Base-by-base conservation (phyloP, 37 sponge, comb jelly and placozoan genomes). In the Agelas oroides region DNA sequence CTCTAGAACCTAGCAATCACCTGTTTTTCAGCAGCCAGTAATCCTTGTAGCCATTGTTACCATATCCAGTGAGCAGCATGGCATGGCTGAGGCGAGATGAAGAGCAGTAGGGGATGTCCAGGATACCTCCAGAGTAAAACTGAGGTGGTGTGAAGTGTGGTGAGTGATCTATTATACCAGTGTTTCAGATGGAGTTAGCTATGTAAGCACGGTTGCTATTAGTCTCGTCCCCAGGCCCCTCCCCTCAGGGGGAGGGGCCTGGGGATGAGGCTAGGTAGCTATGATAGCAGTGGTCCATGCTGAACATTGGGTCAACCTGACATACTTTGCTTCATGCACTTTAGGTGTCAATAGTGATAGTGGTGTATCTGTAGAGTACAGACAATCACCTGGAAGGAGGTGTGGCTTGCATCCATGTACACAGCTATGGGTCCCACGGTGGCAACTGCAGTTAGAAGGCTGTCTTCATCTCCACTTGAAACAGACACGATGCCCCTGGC, bases 371-470 rank as follows among this genome's bases (percentile, higher is more conserved):
- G n/a, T n/a, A n/a, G n/a, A n/a, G n/a, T n/a, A n/a, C n/a, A n/a
- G n/a, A n/a, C n/a, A n/a, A n/a, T 86, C 93, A 73, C 78, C 88
- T 93, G 94, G 76, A 97, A 97, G 54, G 92, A 85, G 17, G 53
- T 0, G 58, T 89, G 88, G 0, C 84, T 69, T 33, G 98, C 98
- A 81, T 97, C 98, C 31, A 97, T 93, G 53, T 94, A 95, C 18
- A 95, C 89, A 58, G 95, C 95, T 76, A 97, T 89, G 52, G 98
- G 98, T 19, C 96, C 95, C 0, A 90, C 80, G 20, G 78, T 73
- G 27, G 92, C 98, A 17, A 95, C 80, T 27, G 98, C 98, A 46
- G 76, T 73, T 37, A 70, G 62, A 28, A 97, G 86, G 56, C 60
- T 89, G 35, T 25, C 59, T 83, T 97, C 98, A 74, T 78, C 73